phyloP scores from a whole-genome alignment of 1,140 invertebrate genomes.

The Andricus grossulariae region DNA sequence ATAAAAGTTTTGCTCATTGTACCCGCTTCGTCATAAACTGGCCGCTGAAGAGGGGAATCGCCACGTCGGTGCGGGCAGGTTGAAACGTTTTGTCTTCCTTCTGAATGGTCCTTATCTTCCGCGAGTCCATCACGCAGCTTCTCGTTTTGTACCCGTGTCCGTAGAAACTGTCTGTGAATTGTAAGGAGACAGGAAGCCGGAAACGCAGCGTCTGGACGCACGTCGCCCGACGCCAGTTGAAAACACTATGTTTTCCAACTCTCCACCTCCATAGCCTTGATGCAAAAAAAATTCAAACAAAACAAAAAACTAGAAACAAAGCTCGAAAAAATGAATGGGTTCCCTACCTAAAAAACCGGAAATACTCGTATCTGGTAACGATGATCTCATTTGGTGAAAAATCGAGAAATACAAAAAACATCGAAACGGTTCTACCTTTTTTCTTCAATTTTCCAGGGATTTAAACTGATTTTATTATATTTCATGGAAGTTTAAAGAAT shows the following conservation, averaged over 20 bases:
- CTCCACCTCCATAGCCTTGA: slow-evolving; percentile 55
- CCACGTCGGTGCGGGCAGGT: slow-evolving; percentile 39
- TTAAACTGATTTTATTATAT: no score
- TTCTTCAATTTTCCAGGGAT: no score
- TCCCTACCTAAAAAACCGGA: slow-evolving; percentile 32
- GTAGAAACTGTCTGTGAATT: slow-evolving; percentile 68
- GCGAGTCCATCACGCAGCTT: slow-evolving; percentile 70
- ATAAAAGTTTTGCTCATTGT: slow-evolving; percentile 62
- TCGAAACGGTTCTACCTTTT: no score
- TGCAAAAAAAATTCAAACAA: not conserved
- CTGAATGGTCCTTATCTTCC: slow-evolving; percentile 74
- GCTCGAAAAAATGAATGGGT: not conserved
- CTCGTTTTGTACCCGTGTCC: slow-evolving; percentile 64
- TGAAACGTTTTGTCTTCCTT: slow-evolving; percentile 73
- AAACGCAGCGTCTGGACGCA: slow-evolving; percentile 68
- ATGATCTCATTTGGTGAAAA: slow-evolving; percentile 33
- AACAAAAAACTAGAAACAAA: slow-evolving; percentile 55
- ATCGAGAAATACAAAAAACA: slow-evolving; percentile 2
- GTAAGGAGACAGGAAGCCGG: slow-evolving; percentile 72
- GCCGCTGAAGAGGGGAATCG: slow-evolving; percentile 48
- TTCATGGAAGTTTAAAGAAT: no score
- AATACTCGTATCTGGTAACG: not conserved
- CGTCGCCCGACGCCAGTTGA: slow-evolving; percentile 51
- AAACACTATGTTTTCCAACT: slow-evolving; percentile 64
- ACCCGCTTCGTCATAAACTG: slow-evolving; percentile 52